Evolutionary conservation across 2,797 vertebrate species (phyloP).

Genomic region (Silurus lanzhouensis): DNA sequence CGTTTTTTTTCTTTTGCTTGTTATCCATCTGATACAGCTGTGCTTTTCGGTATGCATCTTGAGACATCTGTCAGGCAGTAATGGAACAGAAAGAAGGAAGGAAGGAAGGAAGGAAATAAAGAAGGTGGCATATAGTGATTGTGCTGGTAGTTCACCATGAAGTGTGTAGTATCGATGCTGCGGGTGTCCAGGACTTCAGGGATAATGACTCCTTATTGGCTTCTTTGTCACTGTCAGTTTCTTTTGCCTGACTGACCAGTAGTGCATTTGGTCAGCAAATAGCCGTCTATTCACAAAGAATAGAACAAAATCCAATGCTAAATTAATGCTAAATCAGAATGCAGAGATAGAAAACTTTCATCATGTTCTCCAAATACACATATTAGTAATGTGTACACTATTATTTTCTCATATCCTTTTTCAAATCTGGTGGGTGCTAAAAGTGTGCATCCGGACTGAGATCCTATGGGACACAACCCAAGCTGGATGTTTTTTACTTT

Average conservation of each 20-base stretch:
- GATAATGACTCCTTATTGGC: slow-evolving; percentile 46
- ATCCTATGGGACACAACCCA: not conserved
- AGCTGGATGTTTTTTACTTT: not conserved
- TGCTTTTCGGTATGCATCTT: slow-evolving; percentile 29
- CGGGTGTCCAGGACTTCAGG: slow-evolving; percentile 26
- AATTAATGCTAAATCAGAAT: not conserved
- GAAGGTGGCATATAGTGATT: slow-evolving; percentile 25
- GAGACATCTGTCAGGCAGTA: slow-evolving; percentile 30
- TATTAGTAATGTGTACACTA: not conserved
- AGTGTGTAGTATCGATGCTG: slow-evolving; percentile 37
- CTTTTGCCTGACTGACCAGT: slow-evolving; percentile 33
- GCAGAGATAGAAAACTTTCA: not conserved
- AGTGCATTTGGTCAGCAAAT: slow-evolving; percentile 3
- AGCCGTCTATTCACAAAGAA: not conserved
- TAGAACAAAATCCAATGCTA: no score
- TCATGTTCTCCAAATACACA: not conserved
- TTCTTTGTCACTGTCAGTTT: slow-evolving; percentile 47
- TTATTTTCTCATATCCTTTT: not conserved
- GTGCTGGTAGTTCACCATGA: slow-evolving; percentile 36
- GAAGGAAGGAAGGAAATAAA: not conserved
- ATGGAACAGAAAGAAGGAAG: slow-evolving; percentile 18
- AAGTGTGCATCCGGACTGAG: not conserved
- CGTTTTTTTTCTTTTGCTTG: slow-evolving; percentile 17
- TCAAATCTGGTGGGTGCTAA: not conserved
- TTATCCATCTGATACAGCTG: slow-evolving; percentile 44